These are phyloP conservation scores for Limulus polyphemus DNA, from an alignment of 2,888 invertebrate species.

Conservation along the genomic window DNA sequence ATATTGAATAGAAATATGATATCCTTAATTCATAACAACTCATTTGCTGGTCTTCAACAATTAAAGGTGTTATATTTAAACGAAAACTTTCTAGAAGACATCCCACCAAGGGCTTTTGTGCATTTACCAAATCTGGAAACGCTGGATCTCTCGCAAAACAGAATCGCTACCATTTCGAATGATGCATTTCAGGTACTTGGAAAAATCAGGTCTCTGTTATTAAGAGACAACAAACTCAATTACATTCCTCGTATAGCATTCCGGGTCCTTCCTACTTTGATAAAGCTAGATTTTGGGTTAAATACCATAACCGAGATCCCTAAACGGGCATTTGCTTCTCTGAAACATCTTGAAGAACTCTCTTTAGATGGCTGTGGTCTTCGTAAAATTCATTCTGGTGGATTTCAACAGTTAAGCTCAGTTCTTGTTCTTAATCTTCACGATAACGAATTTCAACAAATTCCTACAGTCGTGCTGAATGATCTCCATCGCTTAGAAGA, in stretches of 20 bases:
- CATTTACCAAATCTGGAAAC: slow-evolving; percentile 50
- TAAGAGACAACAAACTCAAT: slow-evolving; percentile 70
- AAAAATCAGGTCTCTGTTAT: slow-evolving; percentile 56
- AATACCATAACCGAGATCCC: slow-evolving; percentile 57
- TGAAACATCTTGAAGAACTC: slow-evolving; percentile 54
- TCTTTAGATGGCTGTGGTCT: slow-evolving; percentile 43
- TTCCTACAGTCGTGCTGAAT: neutral
- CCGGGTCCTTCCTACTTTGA: slow-evolving; percentile 60
- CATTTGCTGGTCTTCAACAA: slow-evolving; percentile 62
- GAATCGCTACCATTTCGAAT: slow-evolving; percentile 57
- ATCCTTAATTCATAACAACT: slow-evolving; percentile 53
- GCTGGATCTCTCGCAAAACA: slow-evolving; percentile 64
- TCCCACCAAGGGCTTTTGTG: slow-evolving; percentile 26
- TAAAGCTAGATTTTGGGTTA: slow-evolving; percentile 60
- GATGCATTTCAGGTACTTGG: slow-evolving; percentile 61
- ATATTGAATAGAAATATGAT: slow-evolving; percentile 69
- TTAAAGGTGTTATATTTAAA: slow-evolving; percentile 49
- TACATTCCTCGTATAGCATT: slow-evolving; percentile 60
- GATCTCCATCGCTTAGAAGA: neutral
- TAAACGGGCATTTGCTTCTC: slow-evolving; percentile 32
- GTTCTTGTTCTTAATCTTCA: slow-evolving; percentile 41
- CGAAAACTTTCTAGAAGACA: slow-evolving; percentile 24
- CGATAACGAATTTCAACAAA: slow-evolving; percentile 1
- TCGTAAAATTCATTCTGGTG: slow-evolving; percentile 9
- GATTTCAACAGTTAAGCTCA: slow-evolving; percentile 61